These are phyloP conservation scores for Dioctria linearis DNA, from an alignment of 2,888 invertebrate species.

Conservation along the genomic window DNA sequence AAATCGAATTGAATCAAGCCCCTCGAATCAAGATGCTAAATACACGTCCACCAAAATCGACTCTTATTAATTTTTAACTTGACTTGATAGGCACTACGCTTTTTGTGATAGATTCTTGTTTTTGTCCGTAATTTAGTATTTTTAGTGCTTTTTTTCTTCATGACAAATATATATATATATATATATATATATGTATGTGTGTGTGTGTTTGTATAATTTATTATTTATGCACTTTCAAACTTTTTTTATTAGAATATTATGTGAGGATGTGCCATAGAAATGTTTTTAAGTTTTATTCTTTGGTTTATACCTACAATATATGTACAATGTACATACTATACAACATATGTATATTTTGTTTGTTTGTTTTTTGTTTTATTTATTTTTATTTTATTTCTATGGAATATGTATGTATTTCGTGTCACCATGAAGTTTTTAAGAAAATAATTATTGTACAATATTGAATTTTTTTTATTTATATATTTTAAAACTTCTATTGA, in stretches of 20 bases:
- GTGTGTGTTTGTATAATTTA: constrained; percentile 47
- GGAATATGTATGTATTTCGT: background rate
- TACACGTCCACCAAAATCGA: background rate
- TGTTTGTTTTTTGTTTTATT: constrained; percentile 3
- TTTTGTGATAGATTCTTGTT: constrained; percentile 26
- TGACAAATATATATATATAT: constrained; percentile 37
- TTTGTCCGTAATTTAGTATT: constrained; percentile 14
- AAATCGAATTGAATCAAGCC: too few relatives aligned
- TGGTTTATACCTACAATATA: background rate
- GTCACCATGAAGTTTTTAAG: constrained; percentile 41
- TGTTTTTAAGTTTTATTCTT: constrained; percentile 16
- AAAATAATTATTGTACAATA: constrained; percentile 49
- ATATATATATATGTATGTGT: constrained; percentile 18
- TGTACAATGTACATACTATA: too few relatives aligned
- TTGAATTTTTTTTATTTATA: constrained; percentile 23
- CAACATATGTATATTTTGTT: background rate
- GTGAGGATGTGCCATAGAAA: constrained; percentile 52
- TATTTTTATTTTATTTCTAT: constrained; percentile 19
- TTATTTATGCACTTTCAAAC: too few relatives aligned
- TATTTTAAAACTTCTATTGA: constrained; percentile 44
- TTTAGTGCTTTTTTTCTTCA: constrained; percentile 5
- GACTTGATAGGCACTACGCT: constrained; percentile 48
- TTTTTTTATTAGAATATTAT: constrained; percentile 15
- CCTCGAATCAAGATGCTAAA: too few relatives aligned
- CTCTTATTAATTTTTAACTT: background rate